Conservation (phyloP, 1,140 invertebrate species). For the Choristoneura fumiferana region DNA sequence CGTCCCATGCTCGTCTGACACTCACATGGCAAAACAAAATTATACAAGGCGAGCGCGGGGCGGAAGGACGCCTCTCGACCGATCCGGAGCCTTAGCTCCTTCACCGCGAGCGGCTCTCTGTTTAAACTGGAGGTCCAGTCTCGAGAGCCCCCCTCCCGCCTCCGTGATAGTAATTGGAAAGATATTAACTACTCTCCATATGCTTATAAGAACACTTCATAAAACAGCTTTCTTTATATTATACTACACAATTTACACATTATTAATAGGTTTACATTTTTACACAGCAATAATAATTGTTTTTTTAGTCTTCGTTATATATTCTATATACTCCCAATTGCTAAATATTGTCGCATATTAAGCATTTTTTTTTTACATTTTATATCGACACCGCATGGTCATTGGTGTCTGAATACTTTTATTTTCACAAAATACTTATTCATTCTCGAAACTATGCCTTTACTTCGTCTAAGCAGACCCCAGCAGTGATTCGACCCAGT, state of each 20-base stretch:
- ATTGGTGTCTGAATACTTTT: constrained; percentile 48
- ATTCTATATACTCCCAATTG: constrained; percentile 70
- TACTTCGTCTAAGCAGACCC: neutral
- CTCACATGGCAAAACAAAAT: constrained; percentile 60
- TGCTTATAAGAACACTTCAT: constrained; percentile 75
- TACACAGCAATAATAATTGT: constrained; percentile 76
- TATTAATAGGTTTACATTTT: constrained; percentile 77
- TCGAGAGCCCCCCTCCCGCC: constrained; percentile 21
- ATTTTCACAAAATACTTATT: constrained; percentile 48
- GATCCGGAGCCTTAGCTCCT: constrained; percentile 31
- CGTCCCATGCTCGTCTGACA: constrained; percentile 47
- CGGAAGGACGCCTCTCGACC: constrained; percentile 20
- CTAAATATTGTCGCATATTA: constrained; percentile 77
- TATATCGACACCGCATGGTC: constrained; percentile 51
- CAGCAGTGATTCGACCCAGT: constrained; percentile 44
- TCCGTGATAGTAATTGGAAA: constrained; percentile 31
- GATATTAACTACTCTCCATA: constrained; percentile 50
- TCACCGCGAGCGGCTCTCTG: too few species aligned
- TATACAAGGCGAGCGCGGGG: constrained; percentile 47
- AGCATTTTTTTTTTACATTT: constrained; percentile 53
- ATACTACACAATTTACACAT: constrained; percentile 77
- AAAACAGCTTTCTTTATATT: constrained; percentile 73
- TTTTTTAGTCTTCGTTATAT: constrained; percentile 72
- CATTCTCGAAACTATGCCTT: constrained; percentile 26
- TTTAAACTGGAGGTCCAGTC: constrained; percentile 24